phyloP scores from a whole-genome alignment of 2,888 invertebrate genomes.

The Anticlea derivata region DNA sequence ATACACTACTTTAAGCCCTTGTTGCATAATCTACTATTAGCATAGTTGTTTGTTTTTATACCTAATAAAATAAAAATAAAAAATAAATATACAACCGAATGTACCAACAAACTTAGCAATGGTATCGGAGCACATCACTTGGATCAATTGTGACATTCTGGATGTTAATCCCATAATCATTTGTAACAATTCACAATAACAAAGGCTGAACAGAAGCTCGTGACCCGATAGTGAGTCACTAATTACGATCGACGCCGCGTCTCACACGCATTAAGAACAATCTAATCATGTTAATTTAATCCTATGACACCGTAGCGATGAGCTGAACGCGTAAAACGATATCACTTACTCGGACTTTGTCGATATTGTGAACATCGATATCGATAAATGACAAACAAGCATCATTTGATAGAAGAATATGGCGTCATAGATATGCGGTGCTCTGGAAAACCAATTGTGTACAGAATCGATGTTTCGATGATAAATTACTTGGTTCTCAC shows the following conservation, averaged over 20 bases:
- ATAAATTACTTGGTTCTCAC: too few relatives aligned
- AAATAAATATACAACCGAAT: too few relatives aligned
- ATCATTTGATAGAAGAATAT: too few relatives aligned
- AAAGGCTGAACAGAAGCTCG: constrained; percentile 16
- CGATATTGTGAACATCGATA: constrained; percentile 17
- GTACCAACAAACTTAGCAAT: too few relatives aligned
- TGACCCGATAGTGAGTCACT: constrained; percentile 66
- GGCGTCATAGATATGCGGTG: too few relatives aligned
- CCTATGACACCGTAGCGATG: constrained; percentile 45
- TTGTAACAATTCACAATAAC: constrained; percentile 24
- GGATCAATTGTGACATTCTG: neutral
- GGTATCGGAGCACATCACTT: too few relatives aligned
- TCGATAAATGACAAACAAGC: constrained; percentile 10
- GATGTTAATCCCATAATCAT: constrained; percentile 17
- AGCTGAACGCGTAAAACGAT: constrained; percentile 3
- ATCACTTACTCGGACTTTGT: constrained; percentile 1
- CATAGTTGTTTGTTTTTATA: too few relatives aligned
- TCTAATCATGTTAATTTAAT: constrained; percentile 80
- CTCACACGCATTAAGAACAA: constrained; percentile 80
- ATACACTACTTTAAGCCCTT: too few relatives aligned
- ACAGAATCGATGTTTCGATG: too few relatives aligned
- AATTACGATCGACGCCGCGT: constrained; percentile 80
- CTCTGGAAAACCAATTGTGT: too few relatives aligned
- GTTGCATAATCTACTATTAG: too few relatives aligned
- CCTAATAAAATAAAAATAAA: too few relatives aligned